Evolutionary conservation across 2,797 vertebrate genomes (phyloP).

Genomic region (Pteronotus mesoamericanus): DNA sequence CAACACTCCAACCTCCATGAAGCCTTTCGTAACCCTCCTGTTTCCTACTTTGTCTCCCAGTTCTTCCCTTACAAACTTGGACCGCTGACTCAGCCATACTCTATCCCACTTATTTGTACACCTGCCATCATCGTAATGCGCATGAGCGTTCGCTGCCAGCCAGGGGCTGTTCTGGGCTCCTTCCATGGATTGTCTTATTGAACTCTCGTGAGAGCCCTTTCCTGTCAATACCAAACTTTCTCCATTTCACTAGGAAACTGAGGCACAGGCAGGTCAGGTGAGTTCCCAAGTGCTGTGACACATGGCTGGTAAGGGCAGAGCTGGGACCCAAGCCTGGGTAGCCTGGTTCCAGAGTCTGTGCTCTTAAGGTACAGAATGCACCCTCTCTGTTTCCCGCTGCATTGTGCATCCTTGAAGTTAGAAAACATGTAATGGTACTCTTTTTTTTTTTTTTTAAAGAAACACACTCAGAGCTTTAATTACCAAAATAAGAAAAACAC

Average conservation of each 20-base stretch:
- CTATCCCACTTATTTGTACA: no score
- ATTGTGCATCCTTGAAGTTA: neutral
- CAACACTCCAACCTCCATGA: rapidly evolving
- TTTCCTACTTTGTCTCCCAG: rapidly evolving
- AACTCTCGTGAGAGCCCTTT: neutral
- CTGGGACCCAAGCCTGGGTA: rapidly evolving
- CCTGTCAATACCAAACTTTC: rapidly evolving
- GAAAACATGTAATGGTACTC: neutral
- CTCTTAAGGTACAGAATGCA: rapidly evolving
- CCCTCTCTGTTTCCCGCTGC: neutral
- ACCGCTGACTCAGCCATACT: neutral
- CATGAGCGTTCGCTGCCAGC: no score
- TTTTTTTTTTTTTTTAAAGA: neutral
- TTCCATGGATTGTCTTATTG: rapidly evolving
- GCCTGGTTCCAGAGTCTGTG: neutral
- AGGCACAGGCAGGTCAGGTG: neutral
- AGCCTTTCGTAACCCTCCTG: neutral
- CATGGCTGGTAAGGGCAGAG: neutral
- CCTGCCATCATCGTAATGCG: no score
- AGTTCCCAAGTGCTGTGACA: rapidly evolving
- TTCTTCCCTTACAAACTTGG: neutral
- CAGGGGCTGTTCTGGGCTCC: neutral
- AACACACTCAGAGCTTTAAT: neutral
- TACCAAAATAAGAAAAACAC: neutral
- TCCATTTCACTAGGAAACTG: neutral